Evolutionary conservation across 2,888 invertebrate species (phyloP).

Genomic region (Pachydiplax longipennis): DNA sequence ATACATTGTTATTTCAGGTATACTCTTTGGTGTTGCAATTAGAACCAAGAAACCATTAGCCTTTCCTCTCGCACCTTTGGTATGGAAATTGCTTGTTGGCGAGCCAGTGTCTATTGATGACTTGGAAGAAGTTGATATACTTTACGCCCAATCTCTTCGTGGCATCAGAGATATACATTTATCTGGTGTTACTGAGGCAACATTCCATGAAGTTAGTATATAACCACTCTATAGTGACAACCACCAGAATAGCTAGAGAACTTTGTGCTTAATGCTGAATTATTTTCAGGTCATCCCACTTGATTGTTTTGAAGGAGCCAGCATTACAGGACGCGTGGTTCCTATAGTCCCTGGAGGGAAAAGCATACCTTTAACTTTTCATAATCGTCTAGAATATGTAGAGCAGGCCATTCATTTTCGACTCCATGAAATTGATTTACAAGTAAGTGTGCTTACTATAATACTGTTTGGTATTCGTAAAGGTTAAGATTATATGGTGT

Average conservation of each 20-base stretch:
- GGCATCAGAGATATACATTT: slow-evolving; percentile 69
- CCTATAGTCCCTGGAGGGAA: slow-evolving; percentile 70
- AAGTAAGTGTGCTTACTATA: slow-evolving; percentile 57
- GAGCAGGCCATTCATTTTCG: slow-evolving; percentile 68
- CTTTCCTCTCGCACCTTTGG: slow-evolving; percentile 67
- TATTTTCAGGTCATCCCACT: slow-evolving; percentile 63
- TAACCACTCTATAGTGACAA: neutral
- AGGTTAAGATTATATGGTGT: neutral
- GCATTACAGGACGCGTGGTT: slow-evolving; percentile 67
- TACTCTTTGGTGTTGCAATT: slow-evolving; percentile 70
- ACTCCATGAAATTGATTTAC: slow-evolving; percentile 69
- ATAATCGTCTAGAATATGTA: slow-evolving; percentile 68
- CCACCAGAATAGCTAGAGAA: no score
- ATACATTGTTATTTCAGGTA: slow-evolving; percentile 57
- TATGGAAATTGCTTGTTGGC: slow-evolving; percentile 70
- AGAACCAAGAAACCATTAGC: slow-evolving; percentile 72
- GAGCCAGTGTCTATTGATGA: slow-evolving; percentile 68
- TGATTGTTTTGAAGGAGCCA: slow-evolving; percentile 69
- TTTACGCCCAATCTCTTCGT: slow-evolving; percentile 67
- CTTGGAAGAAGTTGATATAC: slow-evolving; percentile 68
- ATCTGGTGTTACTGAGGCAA: slow-evolving; percentile 66
- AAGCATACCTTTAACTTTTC: slow-evolving; percentile 66
- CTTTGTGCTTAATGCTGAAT: neutral
- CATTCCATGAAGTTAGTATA: slow-evolving; percentile 64
- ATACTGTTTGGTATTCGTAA: no score